Evolutionary conservation across 2,113 vertebrate species (phyloP).

Genomic region (Python bivittatus): DNA sequence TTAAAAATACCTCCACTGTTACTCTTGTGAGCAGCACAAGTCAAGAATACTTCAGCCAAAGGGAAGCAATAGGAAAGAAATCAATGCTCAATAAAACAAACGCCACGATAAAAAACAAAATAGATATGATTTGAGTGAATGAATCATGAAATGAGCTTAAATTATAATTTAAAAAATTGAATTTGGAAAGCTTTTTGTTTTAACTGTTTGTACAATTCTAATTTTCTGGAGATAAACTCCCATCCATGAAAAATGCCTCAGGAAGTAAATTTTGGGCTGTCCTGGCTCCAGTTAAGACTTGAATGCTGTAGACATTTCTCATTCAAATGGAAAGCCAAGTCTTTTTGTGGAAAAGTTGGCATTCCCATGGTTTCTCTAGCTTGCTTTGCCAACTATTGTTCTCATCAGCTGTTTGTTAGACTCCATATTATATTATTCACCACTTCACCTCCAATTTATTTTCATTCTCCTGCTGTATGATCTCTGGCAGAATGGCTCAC

Average conservation of each 20-base stretch:
- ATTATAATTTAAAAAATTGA: too few relatives aligned
- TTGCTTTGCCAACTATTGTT: not conserved
- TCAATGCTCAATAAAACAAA: not conserved
- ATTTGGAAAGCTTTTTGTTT: too few relatives aligned
- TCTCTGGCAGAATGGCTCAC: slow-evolving; percentile 36
- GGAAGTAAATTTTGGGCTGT: not conserved
- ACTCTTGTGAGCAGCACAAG: not conserved
- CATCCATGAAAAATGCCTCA: not conserved
- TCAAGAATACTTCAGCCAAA: not conserved
- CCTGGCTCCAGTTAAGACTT: not conserved
- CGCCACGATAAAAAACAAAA: not conserved
- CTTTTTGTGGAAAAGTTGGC: slow-evolving; percentile 8
- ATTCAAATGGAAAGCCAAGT: not conserved
- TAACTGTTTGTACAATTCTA: not conserved
- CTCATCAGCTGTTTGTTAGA: slow-evolving; percentile 31
- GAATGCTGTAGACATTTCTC: not conserved
- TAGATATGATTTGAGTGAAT: not conserved
- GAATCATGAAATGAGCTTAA: too few relatives aligned
- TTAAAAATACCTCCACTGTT: not conserved
- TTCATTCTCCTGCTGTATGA: slow-evolving; percentile 22
- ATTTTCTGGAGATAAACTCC: not conserved
- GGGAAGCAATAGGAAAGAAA: not conserved
- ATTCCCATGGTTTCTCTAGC: not conserved
- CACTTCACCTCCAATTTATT: slow-evolving; percentile 21
- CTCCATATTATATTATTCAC: slow-evolving; percentile 45